Conservation (phyloP, 2,113 vertebrate species). For the Heloderma charlesbogerti region DNA sequence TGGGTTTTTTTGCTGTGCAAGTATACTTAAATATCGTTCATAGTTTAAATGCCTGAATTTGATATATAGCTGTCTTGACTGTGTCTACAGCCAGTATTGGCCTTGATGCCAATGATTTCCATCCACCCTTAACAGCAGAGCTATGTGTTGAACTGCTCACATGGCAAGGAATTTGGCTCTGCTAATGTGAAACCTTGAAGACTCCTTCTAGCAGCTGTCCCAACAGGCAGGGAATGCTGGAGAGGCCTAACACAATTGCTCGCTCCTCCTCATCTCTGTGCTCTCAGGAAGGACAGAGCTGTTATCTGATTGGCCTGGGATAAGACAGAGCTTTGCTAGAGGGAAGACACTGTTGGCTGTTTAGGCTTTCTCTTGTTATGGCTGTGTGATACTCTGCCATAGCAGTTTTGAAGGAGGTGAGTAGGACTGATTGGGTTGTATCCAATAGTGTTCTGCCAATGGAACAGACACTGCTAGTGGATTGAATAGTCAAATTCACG, state of each 20-base stretch:
- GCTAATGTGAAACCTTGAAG: not conserved
- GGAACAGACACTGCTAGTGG: no score
- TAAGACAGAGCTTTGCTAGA: not conserved
- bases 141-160: not conserved
- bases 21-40: not conserved
- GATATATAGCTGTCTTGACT: not conserved
- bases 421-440: not conserved
- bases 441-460: no score
- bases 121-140: not conserved
- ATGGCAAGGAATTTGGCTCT: not conserved
- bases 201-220: not conserved
- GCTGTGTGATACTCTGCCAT: not conserved
- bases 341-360: not conserved
- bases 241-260: not conserved
- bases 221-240: not conserved
- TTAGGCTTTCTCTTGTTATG: not conserved
- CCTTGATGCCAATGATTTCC: not conserved
- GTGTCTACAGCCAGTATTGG: not conserved
- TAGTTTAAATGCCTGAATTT: not conserved
- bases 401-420: not conserved
- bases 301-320: not conserved
- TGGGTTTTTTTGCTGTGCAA: not conserved
- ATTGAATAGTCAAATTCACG: no score
- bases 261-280: not conserved
- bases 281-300: not conserved